These are phyloP conservation scores for Thamnophis elegans DNA, from an alignment of 2,797 vertebrate species.

Conservation along the genomic window DNA sequence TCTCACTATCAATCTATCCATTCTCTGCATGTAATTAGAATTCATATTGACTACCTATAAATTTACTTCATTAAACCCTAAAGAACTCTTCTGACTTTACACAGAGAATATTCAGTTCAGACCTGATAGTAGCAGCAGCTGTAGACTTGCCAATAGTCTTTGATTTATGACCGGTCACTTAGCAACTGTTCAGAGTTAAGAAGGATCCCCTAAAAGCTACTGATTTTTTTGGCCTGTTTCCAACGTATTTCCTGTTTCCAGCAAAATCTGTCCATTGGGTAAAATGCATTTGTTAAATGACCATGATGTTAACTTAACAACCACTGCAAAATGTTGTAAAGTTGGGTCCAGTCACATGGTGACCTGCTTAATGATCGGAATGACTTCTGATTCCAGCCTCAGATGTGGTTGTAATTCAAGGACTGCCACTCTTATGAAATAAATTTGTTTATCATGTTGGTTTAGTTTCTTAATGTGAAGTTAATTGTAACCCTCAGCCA, in stretches of 20 bases:
- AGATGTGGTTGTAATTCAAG: neutral
- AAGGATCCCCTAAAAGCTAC: neutral
- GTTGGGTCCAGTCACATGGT: neutral
- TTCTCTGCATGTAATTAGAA: constrained; percentile 56
- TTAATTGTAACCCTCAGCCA: neutral
- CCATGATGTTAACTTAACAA: neutral
- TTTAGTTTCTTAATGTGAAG: neutral
- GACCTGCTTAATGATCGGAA: neutral
- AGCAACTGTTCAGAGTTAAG: neutral
- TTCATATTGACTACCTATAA: constrained; percentile 49
- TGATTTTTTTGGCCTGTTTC: neutral
- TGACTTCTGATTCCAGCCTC: neutral
- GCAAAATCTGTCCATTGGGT: neutral
- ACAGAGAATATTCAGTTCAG: neutral
- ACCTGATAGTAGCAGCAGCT: neutral
- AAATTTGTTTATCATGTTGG: neutral
- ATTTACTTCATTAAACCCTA: constrained; percentile 52
- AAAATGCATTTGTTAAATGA: neutral
- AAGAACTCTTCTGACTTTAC: constrained; percentile 10
- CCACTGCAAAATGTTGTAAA: neutral
- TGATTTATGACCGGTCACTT: neutral
- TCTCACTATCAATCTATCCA: constrained; percentile 47
- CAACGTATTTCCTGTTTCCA: neutral
- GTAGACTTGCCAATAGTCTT: neutral
- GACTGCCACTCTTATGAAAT: neutral